phyloP scores from a whole-genome alignment of 2,113 vertebrate species.

The Benitochromis conjunctus region DNA sequence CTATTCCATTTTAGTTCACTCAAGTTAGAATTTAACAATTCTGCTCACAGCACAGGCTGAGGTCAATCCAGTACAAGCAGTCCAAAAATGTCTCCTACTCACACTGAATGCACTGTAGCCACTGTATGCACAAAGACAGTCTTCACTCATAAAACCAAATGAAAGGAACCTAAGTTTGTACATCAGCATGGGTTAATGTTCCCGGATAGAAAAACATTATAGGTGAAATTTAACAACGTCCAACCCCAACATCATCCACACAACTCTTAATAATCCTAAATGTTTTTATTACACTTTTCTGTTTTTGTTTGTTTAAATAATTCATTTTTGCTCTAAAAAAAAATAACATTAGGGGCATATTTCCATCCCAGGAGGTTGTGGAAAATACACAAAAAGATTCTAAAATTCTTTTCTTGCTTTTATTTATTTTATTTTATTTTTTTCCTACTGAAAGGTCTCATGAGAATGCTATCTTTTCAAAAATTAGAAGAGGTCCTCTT shows the following conservation, averaged over 20 bases:
- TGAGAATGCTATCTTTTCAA: neutral
- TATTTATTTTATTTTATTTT: neutral
- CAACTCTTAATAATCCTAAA: neutral
- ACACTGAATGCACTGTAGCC: neutral
- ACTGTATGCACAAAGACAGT: neutral
- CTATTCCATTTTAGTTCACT: neutral
- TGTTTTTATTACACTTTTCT: neutral
- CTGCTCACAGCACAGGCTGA: neutral
- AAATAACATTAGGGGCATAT: neutral
- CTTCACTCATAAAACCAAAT: neutral
- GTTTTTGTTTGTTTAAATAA: neutral
- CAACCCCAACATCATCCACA: neutral
- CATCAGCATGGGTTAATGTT: neutral
- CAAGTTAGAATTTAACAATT: neutral
- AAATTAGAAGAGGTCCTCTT: neutral
- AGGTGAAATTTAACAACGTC: neutral
- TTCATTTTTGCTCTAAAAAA: neutral
- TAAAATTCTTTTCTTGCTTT: neutral
- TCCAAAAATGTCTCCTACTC: neutral
- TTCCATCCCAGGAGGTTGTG: neutral
- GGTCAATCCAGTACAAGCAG: neutral
- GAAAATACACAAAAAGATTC: neutral
- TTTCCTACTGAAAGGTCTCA: neutral
- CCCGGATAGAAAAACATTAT: neutral
- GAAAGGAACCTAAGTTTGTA: neutral